Evolutionary conservation across 35 echinoderm and acorn worm genomes (phyloP), one percentile per base, ranked within the genome.

Genomic region (Ptychodera flava): DNA sequence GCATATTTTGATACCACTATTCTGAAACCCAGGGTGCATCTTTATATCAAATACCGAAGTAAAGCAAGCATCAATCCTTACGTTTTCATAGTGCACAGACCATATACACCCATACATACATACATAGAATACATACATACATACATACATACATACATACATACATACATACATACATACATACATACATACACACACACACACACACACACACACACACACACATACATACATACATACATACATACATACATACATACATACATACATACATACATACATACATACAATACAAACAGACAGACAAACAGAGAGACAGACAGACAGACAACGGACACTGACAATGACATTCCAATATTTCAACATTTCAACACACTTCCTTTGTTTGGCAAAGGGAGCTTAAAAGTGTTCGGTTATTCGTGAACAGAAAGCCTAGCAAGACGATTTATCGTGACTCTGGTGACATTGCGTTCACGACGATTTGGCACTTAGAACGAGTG

Each of bases 131-230:
- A 64, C 45, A 64, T 64, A 64, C 45, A 64, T 64, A 64, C 45
- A 64, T 64, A 64, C 45, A 64, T 64, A 64, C 45, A 64, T 64
- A 64, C 45, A 64, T 64, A 64, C 45, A 64, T 64, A 64, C 45
- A 64, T 64, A 64, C 45, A 64, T 64, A 64, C 45, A 64, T 64
- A 64, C 45, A 64, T 64, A 64, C 45, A 64, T 64, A 64, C 45
- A 64, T 64, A 64, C 45, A 64, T 64, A 64, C 45, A 64, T 64
- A 64, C 45, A 64, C 22, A 64, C 45, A 64, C 22, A 22, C 45
- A 64, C 22, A 64, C 45, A 22, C 22, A 12, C 6, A 6, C 45
- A 6, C 45, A 6, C 45, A 6, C 45, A 64, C 45, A 64, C 45
- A 64, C 45, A 64, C 45, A 64, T 22, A 64, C 45, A 64, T 22